Percentiles rank a stretch among this genome's conserved stretches.
These are phyloP conservation scores for Maniola hyperantus DNA, from an alignment of 2,888 invertebrate genomes.

Conservation along the genomic window DNA sequence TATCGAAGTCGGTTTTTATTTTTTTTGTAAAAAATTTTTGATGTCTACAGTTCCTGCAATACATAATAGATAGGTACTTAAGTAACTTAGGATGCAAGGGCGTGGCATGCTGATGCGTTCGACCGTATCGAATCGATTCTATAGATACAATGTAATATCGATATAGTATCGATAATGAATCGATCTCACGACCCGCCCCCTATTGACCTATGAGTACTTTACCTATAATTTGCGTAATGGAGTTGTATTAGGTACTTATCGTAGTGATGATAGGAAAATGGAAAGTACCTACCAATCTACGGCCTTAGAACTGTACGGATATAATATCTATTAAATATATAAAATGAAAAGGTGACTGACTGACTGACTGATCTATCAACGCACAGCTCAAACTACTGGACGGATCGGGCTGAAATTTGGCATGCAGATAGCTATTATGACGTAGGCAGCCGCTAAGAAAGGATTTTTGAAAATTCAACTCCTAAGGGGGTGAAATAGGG, in stretches of 20 bases:
- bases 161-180: conserved; percentile 24
- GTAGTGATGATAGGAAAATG: not conserved
- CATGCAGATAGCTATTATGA: too few relatives aligned
- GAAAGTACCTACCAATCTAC: too few relatives aligned
- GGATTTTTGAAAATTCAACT: too few relatives aligned
- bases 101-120: conserved; percentile 13
- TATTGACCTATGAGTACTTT: conserved; percentile 32
- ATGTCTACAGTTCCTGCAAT: not conserved
- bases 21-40: not conserved
- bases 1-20: too few relatives aligned
- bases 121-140: conserved; percentile 35
- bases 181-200: conserved; percentile 37
- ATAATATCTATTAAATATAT: too few relatives aligned
- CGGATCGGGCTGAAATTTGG: too few relatives aligned
- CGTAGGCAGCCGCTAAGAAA: too few relatives aligned
- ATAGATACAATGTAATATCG: conserved; percentile 23
- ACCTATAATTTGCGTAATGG: conserved; percentile 19
- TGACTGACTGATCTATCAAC: too few relatives aligned
- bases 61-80: not conserved
- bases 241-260: not conserved
- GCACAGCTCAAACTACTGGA: too few relatives aligned
- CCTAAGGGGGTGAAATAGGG: too few relatives aligned
- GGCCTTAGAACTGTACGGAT: too few relatives aligned
- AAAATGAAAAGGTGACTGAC: too few relatives aligned
- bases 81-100: conserved; percentile 2